Base-by-base conservation (phyloP, 2,888 invertebrate genomes). In the Heliconius hortense region DNA sequence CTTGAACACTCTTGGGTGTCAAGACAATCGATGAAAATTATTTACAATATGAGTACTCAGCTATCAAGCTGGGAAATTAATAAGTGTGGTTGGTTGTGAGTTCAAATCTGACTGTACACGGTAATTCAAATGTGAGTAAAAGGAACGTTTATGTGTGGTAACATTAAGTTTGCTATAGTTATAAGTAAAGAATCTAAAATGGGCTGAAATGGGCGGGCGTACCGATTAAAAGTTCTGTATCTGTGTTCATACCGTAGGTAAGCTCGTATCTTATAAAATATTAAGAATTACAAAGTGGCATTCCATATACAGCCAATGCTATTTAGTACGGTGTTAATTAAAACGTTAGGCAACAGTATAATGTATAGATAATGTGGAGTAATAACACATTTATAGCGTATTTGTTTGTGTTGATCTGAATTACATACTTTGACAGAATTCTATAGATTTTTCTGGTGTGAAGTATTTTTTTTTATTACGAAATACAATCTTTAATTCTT, bases 271-370 rank as follows among this genome's bases (percentile, higher is more conserved):
- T 31, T 69, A 56, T 56, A 69, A n/a, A n/a, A 31, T 31, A 56
- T n/a, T 0, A 56, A 15, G n/a, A 69, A 69, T 31, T 13, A 31
- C 15, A 24, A n/a, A 31, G 7, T 69, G 8, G 24, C 31, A 69
- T 56, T 69, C 68, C 68, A 13, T 53, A 53, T 69, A 69, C 53
- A 69, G 53, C 28, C 31, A 53, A 28, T n/a, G n/a, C 69, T 69
- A 69, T 69, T 56, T 69, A 69, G 56, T 69, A 4, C 69, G 56
- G 68, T 69, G 69, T 69, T 69, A 69, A 69, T 69, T 69, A 69
- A 69, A 56, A 69, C 56, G 69, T 69, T 69, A 69, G 56, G 56
- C n/a, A 56, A 53, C 18, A 53, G 26, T 11, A 31, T 31, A 69
- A 39, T 24, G 24, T n/a, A 39, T 21, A 53, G 21, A 8, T 64